A percentile compares a stretch with the other conserved stretches of the same genome.
Conservation (phyloP, 2,888 invertebrate species). For the Cosmorhoe ocellata region DNA sequence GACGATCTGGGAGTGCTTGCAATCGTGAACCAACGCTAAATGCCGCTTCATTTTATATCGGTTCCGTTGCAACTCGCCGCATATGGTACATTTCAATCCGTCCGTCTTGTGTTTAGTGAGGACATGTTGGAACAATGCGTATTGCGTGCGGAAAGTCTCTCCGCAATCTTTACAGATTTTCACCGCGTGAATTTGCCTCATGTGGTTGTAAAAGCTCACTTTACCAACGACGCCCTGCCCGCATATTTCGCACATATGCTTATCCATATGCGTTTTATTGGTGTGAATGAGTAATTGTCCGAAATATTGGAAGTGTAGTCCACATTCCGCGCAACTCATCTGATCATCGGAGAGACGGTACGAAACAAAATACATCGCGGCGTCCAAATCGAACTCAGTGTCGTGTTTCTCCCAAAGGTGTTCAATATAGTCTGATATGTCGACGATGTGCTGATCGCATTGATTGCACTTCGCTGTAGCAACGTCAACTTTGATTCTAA, state of each 20-base stretch:
- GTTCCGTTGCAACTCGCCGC: conserved; percentile 32
- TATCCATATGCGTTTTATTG: conserved; percentile 16
- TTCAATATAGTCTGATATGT: conserved; percentile 17
- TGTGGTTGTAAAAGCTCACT: conserved; percentile 45
- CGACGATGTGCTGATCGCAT: conserved; percentile 11
- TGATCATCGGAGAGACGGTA: conserved; percentile 47
- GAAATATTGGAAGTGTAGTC: conserved; percentile 51
- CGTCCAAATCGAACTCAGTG: background rate
- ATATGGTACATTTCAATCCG: conserved; percentile 20
- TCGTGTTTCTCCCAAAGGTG: conserved; percentile 10
- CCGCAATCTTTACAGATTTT: conserved; percentile 12
- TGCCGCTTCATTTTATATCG: conserved; percentile 38
- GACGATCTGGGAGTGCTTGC: conserved; percentile 37
- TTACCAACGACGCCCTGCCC: conserved; percentile 51
- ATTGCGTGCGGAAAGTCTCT: conserved; percentile 10
- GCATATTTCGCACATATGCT: conserved; percentile 53
- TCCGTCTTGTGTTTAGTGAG: conserved; percentile 2
- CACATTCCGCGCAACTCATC: conserved; percentile 53
- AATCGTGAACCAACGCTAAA: conserved; percentile 40
- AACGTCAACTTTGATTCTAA: conserved; percentile 14
- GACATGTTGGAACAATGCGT: conserved; percentile 9
- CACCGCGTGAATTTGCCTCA: conserved; percentile 39
- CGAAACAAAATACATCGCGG: conserved; percentile 4
- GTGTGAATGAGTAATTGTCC: conserved; percentile 49
- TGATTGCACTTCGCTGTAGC: conserved; percentile 7